Evolutionary conservation across 2,888 invertebrate genomes (phyloP), one percentile per base, ranked within the genome.

Genomic region (Drosophila basisetae): DNA sequence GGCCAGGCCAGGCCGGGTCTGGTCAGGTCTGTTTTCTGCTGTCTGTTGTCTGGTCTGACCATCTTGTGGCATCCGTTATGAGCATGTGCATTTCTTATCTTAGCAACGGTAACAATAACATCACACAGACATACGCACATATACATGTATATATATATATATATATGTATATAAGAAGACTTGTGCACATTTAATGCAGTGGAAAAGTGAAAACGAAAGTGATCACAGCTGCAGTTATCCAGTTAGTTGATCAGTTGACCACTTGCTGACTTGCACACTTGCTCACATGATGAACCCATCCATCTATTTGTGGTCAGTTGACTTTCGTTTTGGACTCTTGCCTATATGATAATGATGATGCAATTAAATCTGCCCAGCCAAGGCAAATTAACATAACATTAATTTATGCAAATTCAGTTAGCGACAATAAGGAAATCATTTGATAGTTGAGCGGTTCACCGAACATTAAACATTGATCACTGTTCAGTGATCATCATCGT

Each of bases 151-250:
- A 61, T 49, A 58, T 30, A 33, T 30, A 52, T 39, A 39, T 49
- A 33, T 59, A 49, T 62, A 61, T 49, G 59, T 31, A 33, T 30
- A 55, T 35, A 50, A 35, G 16, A 35, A 50, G 37, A 49, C 41
- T 47, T 62, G 56, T 73, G 78, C 74, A 74, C 82, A 76, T 87
- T 85, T 88, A 90, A 91, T 91, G 80, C 91, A 83, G 68, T 89
- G 88, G 76, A 90, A 90, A 90, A 91, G 90, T 90, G 90, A 90
- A 90, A 90, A 91, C 86, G 90, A 90, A 90, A 90, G 90, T 90
- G 91, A 80, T 80, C 72, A 73, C 56, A 49, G 70, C 74, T 82
- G 77, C 83, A 71, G 68, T 76, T 73, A 80, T 75, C 68, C 82
- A 75, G 63, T 77, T 80, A 85, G 83, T 68, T 78, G 78, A 77